Percentiles rank a stretch among this genome's conserved stretches.
These are phyloP conservation scores for Dicaeum eximium DNA, from an alignment of 2,113 vertebrate species.

Conservation along the genomic window DNA sequence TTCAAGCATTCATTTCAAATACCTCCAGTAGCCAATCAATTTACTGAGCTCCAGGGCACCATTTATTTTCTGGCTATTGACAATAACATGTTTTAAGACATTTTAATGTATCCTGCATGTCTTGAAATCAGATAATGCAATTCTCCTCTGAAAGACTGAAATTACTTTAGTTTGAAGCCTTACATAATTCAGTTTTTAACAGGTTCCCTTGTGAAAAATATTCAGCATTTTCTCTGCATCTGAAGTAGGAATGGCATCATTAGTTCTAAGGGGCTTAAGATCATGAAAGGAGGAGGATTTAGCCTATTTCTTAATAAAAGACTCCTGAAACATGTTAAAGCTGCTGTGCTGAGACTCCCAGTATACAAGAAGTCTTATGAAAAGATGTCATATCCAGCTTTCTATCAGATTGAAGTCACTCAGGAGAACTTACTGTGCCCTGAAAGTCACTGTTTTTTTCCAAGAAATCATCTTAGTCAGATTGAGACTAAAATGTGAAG, in stretches of 20 bases:
- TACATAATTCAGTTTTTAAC: not conserved
- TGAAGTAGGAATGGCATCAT: not conserved
- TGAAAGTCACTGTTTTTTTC: not conserved
- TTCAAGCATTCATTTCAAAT: not conserved
- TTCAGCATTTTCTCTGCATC: not conserved
- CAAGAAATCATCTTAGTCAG: not conserved
- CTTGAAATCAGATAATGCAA: not conserved
- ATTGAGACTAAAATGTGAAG: not conserved
- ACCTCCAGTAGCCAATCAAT: not conserved
- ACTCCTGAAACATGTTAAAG: not conserved
- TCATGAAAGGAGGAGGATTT: not conserved
- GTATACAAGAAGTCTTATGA: not conserved
- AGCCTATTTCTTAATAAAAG: not conserved
- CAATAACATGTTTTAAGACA: not conserved
- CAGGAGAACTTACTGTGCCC: not conserved
- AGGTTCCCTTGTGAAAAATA: not conserved
- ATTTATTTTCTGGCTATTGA: not conserved
- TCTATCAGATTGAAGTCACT: not conserved
- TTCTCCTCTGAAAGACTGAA: not conserved
- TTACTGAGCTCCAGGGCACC: not conserved
- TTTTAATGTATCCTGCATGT: not conserved
- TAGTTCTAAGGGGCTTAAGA: not conserved
- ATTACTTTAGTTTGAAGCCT: not conserved
- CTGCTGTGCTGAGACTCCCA: not conserved
- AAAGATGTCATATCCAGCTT: not conserved